These are phyloP conservation scores for Callorhinus ursinus DNA, from an alignment of 2,113 vertebrate species.

Conservation along the genomic window DNA sequence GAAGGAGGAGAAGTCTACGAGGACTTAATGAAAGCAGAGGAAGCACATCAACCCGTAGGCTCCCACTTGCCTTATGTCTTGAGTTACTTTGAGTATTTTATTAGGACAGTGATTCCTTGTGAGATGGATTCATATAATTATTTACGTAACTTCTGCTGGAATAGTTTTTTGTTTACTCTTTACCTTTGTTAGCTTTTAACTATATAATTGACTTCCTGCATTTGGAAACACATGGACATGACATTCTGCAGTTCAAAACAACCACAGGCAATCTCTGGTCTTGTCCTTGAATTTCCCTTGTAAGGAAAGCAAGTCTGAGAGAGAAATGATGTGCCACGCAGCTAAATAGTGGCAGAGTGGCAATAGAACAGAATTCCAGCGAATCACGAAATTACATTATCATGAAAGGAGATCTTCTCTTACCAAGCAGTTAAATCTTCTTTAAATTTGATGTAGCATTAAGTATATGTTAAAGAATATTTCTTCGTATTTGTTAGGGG, in stretches of 20 bases:
- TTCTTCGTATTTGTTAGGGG: neutral
- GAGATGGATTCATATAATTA: neutral
- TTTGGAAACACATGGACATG: neutral
- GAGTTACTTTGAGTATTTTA: neutral
- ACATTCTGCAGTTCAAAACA: neutral
- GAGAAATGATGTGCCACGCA: neutral
- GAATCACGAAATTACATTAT: neutral
- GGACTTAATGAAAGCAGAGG: conserved; percentile 97
- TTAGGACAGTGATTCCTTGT: neutral
- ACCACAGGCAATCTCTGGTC: neutral
- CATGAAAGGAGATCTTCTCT: neutral
- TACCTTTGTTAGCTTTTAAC: neutral
- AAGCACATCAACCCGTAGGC: conserved; percentile 89
- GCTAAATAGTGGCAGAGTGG: neutral
- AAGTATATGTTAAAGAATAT: neutral
- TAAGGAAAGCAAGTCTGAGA: neutral
- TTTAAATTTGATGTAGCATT: neutral
- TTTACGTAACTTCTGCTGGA: neutral
- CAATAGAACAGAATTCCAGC: neutral
- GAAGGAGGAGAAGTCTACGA: conserved; percentile 98
- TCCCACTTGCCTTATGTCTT: neutral
- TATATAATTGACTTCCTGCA: neutral
- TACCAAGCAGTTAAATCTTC: neutral
- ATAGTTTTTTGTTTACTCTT: neutral
- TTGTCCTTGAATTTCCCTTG: neutral